Evolutionary conservation across 2,797 vertebrate species (phyloP).

Genomic region (Bryconaethiops microstoma): DNA sequence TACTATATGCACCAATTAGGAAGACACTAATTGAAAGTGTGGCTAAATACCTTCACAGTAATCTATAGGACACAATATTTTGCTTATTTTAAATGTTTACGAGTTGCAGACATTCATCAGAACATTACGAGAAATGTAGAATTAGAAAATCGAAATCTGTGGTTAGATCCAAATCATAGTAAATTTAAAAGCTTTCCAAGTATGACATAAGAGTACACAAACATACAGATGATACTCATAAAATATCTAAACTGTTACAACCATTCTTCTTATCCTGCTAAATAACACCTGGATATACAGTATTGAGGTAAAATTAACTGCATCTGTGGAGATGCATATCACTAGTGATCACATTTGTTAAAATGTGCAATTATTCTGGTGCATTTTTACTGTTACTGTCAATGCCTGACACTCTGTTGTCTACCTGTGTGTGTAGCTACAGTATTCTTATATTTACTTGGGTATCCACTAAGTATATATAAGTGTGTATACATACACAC

Average conservation of each 20-base stretch:
- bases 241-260: too few relatives aligned
- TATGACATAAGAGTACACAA: background rate
- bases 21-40: background rate
- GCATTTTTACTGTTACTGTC: too few relatives aligned
- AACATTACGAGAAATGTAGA: background rate
- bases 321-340: background rate
- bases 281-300: background rate
- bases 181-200: background rate
- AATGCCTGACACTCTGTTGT: too few relatives aligned
- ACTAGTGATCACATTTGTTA: background rate
- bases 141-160: background rate
- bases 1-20: background rate
- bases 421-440: too few relatives aligned
- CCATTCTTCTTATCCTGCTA: background rate
- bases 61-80: too few relatives aligned
- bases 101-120: background rate
- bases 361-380: too few relatives aligned
- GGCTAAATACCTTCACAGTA: background rate
- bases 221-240: background rate
- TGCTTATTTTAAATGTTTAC: constrained; percentile 18
- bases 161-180: background rate
- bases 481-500: too few relatives aligned
- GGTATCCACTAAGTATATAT: too few relatives aligned
- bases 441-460: too few relatives aligned
- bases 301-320: background rate